These are phyloP conservation scores for Mycetomoellerius zeteki DNA, from an alignment of 1,140 invertebrate genomes.

Conservation along the genomic window DNA sequence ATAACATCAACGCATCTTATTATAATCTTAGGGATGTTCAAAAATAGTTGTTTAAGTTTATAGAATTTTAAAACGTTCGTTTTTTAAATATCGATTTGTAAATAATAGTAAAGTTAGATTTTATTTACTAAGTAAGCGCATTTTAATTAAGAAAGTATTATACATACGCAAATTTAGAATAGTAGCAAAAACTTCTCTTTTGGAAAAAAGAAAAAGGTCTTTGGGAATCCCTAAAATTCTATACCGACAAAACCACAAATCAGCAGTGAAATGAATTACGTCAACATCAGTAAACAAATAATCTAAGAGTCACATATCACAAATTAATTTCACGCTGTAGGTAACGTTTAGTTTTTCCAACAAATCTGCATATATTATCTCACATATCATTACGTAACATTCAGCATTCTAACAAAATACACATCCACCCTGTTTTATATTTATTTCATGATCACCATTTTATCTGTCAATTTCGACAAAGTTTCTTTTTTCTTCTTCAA, in stretches of 20 bases:
- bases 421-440: slow-evolving; percentile 26
- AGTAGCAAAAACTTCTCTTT: background rate
- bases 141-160: slow-evolving; percentile 1
- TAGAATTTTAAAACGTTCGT: background rate
- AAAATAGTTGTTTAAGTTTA: slow-evolving; percentile 3
- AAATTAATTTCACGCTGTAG: slow-evolving; percentile 53
- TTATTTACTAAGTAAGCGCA: background rate
- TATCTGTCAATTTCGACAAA: background rate
- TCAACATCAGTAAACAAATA: slow-evolving; percentile 11
- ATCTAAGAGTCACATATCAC: slow-evolving; percentile 67
- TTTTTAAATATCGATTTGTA: background rate
- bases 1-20: slow-evolving; percentile 30
- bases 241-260: background rate
- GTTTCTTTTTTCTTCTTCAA: background rate
- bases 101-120: background rate
- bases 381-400: slow-evolving; percentile 29
- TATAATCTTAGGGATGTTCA: slow-evolving; percentile 6
- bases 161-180: background rate
- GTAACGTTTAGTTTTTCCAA: slow-evolving; percentile 22
- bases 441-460: slow-evolving; percentile 18
- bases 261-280: background rate
- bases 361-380: background rate
- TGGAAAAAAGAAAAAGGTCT: background rate
- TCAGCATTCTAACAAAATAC: slow-evolving; percentile 35
- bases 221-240: slow-evolving; percentile 29